Base-by-base conservation (phyloP, 2,113 vertebrate species). In the Mesitornis unicolor region DNA sequence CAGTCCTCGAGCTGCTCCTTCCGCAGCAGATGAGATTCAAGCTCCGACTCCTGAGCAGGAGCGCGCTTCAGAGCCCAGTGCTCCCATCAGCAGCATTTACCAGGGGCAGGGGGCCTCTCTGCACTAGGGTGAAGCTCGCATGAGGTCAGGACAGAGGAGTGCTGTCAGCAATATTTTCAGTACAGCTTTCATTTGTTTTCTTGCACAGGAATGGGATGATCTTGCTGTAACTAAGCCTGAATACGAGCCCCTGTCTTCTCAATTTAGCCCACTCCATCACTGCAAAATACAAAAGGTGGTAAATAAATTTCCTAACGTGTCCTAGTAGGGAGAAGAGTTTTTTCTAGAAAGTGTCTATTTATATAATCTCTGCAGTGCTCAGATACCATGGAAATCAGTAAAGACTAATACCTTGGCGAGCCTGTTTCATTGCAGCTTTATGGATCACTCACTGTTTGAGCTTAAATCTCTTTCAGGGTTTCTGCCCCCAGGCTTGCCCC, bases 321-420 rank as follows among this genome's bases (percentile, higher is more conserved):
- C 56, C 48, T 84, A 59, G 21, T 2, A 90, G 73, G 59, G 60
- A 78, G 45, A 89, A 94, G 87, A 61, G 18, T 63, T 90, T 91
- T n/a, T 56, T 92, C 60, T 40, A 74, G 31, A 83, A 93, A 81
- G 26, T 8, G 6, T 29, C 76, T 95, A 74, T 84, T 94, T 93
- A 93, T 91, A 79, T 89, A 75, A 64, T 90, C 79, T 86, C 76
- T 95, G 75, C 76, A 75, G 60, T 1, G 2, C 73, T 88, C 65
- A 74, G 68, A 86, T 86, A 89, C 79, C 83, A 92, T 86, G 85
- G 88, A 96, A 96, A 93, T 89, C 65, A 59, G 60, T 70, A 43
- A 75, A 86, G 63, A 88, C 64, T 63, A 94, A 18, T 70, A 63
- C 11, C 50, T 75, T 33, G 15, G 47, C 2, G 9, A 77, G 64